A percentile compares a stretch with the other conserved stretches of the same genome.
Conservation (phyloP, 2,888 invertebrate species). For the Drosophila nigricruria region DNA sequence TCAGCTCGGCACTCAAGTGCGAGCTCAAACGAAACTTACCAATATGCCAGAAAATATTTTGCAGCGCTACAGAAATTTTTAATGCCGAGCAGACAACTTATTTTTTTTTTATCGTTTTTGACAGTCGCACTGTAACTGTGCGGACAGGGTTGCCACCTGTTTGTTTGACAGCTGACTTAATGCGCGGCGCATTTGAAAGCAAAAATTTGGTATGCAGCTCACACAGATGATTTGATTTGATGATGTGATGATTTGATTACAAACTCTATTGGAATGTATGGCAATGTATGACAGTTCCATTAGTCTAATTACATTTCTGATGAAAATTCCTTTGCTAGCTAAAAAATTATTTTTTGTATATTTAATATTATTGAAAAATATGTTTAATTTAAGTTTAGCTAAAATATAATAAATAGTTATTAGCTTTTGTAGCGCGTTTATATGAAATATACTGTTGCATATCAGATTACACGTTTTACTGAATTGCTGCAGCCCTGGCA, state of each 20-base stretch:
- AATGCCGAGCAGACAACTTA: slow-evolving; percentile 75
- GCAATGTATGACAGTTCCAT: background rate
- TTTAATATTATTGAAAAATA: background rate
- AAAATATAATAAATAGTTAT: background rate
- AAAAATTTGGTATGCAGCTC: background rate
- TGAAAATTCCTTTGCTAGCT: too few species aligned
- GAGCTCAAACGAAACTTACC: slow-evolving; percentile 61
- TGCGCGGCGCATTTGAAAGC: slow-evolving; percentile 37
- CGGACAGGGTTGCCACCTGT: slow-evolving; percentile 58
- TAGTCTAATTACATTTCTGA: background rate
- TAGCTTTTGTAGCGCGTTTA: background rate
- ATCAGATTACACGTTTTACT: background rate
- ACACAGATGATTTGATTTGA: too few species aligned
- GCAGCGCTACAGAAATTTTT: slow-evolving; percentile 63
- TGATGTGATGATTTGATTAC: too few species aligned
- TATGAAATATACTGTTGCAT: background rate
- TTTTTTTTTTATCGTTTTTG: slow-evolving; percentile 73
- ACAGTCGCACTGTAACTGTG: slow-evolving; percentile 66
- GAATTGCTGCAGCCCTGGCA: slow-evolving; percentile 19
- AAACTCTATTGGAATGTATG: background rate
- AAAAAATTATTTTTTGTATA: background rate
- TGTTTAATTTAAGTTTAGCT: background rate
- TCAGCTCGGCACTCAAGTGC: background rate
- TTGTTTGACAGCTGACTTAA: slow-evolving; percentile 56
- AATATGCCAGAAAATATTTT: slow-evolving; percentile 76